Conservation (phyloP, 1,140 invertebrate genomes). For the Hyles vespertilio region DNA sequence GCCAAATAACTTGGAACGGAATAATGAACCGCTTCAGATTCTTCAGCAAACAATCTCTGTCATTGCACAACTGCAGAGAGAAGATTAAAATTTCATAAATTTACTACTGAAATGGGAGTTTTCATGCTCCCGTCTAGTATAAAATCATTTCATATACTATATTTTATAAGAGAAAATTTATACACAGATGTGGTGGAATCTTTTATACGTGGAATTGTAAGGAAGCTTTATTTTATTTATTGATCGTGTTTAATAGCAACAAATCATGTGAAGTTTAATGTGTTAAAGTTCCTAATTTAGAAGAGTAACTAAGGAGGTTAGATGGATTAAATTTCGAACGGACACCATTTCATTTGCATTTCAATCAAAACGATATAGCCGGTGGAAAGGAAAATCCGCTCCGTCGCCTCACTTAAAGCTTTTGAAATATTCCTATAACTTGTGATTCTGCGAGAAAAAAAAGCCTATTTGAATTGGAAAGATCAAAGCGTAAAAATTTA, state of each 20-base stretch:
- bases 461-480: slow-evolving; percentile 74
- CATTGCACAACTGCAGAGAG: slow-evolving; percentile 32
- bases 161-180: slow-evolving; percentile 11
- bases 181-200: neutral
- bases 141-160: slow-evolving; percentile 8
- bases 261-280: slow-evolving; percentile 32
- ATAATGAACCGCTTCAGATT: slow-evolving; percentile 43
- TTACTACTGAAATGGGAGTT: slow-evolving; percentile 9
- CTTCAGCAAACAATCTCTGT: slow-evolving; percentile 38
- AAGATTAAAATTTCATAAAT: slow-evolving; percentile 38
- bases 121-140: neutral
- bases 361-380: slow-evolving; percentile 71
- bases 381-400: slow-evolving; percentile 70
- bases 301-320: slow-evolving; percentile 56
- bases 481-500: slow-evolving; percentile 74
- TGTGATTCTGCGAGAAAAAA: slow-evolving; percentile 66
- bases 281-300: slow-evolving; percentile 44
- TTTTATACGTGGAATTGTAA: no score
- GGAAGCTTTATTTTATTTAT: no score
- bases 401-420: slow-evolving; percentile 70
- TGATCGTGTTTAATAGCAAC: no score
- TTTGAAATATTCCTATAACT: slow-evolving; percentile 74
- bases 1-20: slow-evolving; percentile 44
- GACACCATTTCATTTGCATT: slow-evolving; percentile 73
- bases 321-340: slow-evolving; percentile 64